Conservation (phyloP, 2,797 vertebrate genomes). For the Epinephelus malabaricus region DNA sequence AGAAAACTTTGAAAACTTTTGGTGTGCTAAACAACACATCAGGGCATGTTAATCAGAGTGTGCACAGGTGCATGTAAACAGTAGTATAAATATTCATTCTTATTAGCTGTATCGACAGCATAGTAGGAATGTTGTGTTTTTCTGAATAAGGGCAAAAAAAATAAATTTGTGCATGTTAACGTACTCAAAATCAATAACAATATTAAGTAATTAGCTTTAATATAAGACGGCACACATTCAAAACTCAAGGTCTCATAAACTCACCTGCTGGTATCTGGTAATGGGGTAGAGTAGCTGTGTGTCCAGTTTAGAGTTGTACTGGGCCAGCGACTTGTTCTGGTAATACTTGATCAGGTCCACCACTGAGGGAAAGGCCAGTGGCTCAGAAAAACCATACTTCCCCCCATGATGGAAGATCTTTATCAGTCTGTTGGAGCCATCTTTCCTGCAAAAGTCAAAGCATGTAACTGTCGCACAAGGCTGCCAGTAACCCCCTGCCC, state of each 20-base stretch:
- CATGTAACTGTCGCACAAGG: not conserved
- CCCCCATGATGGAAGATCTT: constrained; percentile 92
- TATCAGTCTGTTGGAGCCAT: constrained; percentile 94
- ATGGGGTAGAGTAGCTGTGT: constrained; percentile 92
- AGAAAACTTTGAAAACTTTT: too few relatives aligned
- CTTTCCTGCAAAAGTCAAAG: constrained; percentile 87
- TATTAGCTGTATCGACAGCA: too few relatives aligned
- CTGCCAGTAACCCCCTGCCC: not conserved
- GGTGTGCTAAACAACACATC: too few relatives aligned
- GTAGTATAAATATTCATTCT: too few relatives aligned
- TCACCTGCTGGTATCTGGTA: constrained; percentile 93
- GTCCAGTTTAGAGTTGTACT: constrained; percentile 95
- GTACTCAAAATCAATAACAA: too few relatives aligned
- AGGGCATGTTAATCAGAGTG: too few relatives aligned
- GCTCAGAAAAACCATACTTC: constrained; percentile 94
- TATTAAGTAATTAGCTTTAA: not conserved
- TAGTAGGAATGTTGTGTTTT: too few relatives aligned
- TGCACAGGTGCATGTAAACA: too few relatives aligned
- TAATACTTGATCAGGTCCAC: constrained; percentile 93
- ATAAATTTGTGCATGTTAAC: too few relatives aligned
- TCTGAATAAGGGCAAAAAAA: too few relatives aligned
- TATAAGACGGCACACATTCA: not conserved
- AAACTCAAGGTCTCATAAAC: not conserved
- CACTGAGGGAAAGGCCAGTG: constrained; percentile 90
- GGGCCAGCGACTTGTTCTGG: constrained; percentile 91